Evolutionary conservation across 2,888 invertebrate genomes (phyloP).

Genomic region (Mycogona germanica): DNA sequence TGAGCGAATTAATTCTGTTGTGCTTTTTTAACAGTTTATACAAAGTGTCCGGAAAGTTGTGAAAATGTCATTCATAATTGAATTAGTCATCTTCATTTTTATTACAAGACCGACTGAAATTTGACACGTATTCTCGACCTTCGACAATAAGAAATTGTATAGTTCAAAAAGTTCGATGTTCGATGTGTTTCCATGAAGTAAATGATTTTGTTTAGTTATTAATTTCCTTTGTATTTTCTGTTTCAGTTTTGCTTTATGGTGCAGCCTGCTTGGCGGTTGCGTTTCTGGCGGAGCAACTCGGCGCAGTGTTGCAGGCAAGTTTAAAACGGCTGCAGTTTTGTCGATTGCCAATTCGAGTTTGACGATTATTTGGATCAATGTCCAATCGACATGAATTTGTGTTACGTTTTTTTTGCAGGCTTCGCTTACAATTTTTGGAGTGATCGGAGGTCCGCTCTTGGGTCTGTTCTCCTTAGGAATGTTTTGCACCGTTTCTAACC

Average conservation of each 20-base stretch:
- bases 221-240: background rate
- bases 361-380: too few relatives aligned
- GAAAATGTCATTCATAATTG: too few relatives aligned
- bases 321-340: background rate
- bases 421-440: constrained; percentile 71
- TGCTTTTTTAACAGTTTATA: too few relatives aligned
- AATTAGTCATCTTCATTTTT: too few relatives aligned
- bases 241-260: constrained; percentile 57
- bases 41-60: too few relatives aligned
- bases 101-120: too few relatives aligned
- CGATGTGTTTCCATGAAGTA: background rate
- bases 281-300: constrained; percentile 66
- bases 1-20: too few relatives aligned
- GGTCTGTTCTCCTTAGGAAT: constrained; percentile 77
- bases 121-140: too few relatives aligned
- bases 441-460: constrained; percentile 70
- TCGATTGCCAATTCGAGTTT: background rate
- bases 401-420: constrained; percentile 47
- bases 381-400: too few relatives aligned
- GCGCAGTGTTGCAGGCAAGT: constrained; percentile 54
- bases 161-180: too few relatives aligned
- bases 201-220: background rate
- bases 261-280: constrained; percentile 63
- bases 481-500: constrained; percentile 58
- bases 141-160: too few relatives aligned